phyloP scores from a whole-genome alignment of 2,888 invertebrate species.

The Hesperia comma region DNA sequence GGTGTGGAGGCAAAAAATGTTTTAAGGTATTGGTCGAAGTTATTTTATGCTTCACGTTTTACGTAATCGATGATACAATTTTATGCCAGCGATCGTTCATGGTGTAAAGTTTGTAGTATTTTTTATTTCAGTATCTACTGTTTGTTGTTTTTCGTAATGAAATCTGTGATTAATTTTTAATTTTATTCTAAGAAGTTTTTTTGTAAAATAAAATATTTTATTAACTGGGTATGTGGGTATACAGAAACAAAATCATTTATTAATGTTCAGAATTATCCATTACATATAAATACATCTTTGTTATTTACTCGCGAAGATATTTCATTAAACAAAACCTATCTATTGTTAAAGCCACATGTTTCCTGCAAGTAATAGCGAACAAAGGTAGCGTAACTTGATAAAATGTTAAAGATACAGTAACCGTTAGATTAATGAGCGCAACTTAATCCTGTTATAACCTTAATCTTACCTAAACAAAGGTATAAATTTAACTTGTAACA shows the following conservation, averaged over 20 bases:
- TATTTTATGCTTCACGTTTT: background rate
- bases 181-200: too few species aligned
- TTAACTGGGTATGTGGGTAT: too few species aligned
- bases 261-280: too few species aligned
- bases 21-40: conserved; percentile 17
- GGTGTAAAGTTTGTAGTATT: background rate
- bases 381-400: background rate
- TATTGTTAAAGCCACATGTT: background rate
- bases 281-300: too few species aligned
- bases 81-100: background rate
- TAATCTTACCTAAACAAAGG: conserved; percentile 31
- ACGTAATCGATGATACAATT: conserved; percentile 1
- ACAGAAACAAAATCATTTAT: too few species aligned
- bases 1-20: conserved; percentile 27
- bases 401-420: conserved; percentile 2
- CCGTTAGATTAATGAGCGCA: conserved; percentile 23
- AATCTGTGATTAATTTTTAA: too few species aligned
- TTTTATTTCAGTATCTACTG: background rate
- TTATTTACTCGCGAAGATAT: too few species aligned
- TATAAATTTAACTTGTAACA: conserved; percentile 46
- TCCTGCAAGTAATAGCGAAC: background rate
- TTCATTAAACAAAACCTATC: too few species aligned
- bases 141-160: too few species aligned
- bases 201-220: too few species aligned
- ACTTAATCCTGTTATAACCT: conserved; percentile 33